Conservation (phyloP, 2,888 invertebrate genomes). For the Leptopilina syphax region DNA sequence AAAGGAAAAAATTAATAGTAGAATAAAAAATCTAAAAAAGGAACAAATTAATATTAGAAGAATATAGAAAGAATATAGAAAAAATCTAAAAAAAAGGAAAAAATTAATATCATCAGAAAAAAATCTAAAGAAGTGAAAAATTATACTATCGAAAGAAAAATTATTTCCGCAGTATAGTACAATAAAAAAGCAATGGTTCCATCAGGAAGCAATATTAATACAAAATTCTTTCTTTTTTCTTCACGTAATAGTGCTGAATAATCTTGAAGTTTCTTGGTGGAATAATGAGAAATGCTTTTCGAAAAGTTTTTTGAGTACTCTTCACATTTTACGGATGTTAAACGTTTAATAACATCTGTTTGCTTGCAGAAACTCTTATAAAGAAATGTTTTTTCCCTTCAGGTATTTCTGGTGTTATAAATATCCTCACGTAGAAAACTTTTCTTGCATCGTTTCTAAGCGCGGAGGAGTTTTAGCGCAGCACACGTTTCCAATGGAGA, state of each 20-base stretch:
- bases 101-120: no score
- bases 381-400: slow-evolving; percentile 38
- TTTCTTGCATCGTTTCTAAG: slow-evolving; percentile 48
- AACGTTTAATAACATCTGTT: slow-evolving; percentile 19
- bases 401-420: slow-evolving; percentile 45
- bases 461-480: slow-evolving; percentile 57
- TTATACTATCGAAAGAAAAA: no score
- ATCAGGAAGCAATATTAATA: not conserved
- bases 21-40: no score
- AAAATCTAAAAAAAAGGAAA: no score
- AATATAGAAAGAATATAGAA: no score
- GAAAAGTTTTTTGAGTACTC: not conserved
- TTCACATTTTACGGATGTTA: slow-evolving; percentile 18
- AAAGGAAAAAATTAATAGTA: no score
- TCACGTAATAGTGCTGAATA: not conserved
- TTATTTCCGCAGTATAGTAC: no score
- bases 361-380: slow-evolving; percentile 3
- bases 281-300: not conserved
- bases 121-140: no score
- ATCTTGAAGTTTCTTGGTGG: not conserved
- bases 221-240: not conserved
- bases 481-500: slow-evolving; percentile 65
- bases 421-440: slow-evolving; percentile 51
- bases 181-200: no score
- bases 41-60: no score